Conservation (phyloP, 1,140 invertebrate genomes). For the Cydia strobilella region DNA sequence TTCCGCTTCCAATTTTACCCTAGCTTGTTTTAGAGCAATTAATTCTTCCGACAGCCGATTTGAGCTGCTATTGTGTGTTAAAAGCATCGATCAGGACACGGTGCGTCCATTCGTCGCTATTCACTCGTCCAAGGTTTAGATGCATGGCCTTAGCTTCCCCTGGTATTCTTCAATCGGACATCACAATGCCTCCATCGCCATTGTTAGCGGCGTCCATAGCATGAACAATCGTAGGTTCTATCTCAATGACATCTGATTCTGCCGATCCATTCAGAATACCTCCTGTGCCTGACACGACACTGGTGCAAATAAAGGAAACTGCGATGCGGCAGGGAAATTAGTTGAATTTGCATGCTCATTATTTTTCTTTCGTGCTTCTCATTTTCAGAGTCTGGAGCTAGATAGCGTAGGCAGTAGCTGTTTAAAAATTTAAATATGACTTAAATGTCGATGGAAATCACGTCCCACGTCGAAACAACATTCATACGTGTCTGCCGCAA, state of each 20-base stretch:
- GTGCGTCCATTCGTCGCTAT: slow-evolving; percentile 53
- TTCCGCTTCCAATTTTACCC: slow-evolving; percentile 53
- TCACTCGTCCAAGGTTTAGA: slow-evolving; percentile 64
- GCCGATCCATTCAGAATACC: slow-evolving; percentile 49
- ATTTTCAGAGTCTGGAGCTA: neutral
- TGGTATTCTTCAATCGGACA: slow-evolving; percentile 64
- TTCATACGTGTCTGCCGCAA: slow-evolving; percentile 22
- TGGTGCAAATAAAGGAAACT: neutral
- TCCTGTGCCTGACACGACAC: slow-evolving; percentile 16
- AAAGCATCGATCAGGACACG: slow-evolving; percentile 48
- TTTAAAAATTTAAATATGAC: neutral
- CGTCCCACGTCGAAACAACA: neutral
- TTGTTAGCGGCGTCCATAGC: slow-evolving; percentile 50
- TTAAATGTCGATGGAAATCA: neutral
- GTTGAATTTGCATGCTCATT: neutral
- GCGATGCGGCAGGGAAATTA: neutral
- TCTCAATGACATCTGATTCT: slow-evolving; percentile 68
- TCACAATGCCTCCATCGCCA: slow-evolving; percentile 60
- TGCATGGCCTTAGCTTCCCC: slow-evolving; percentile 62
- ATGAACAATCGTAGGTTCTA: slow-evolving; percentile 52
- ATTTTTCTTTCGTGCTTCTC: neutral
- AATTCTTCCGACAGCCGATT: slow-evolving; percentile 36
- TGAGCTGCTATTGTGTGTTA: slow-evolving; percentile 47
- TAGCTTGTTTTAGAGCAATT: slow-evolving; percentile 41
- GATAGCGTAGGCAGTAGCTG: neutral